These are phyloP conservation scores for Pristionchus entomophagus DNA, from an alignment of 2,888 invertebrate species.

Conservation along the genomic window DNA sequence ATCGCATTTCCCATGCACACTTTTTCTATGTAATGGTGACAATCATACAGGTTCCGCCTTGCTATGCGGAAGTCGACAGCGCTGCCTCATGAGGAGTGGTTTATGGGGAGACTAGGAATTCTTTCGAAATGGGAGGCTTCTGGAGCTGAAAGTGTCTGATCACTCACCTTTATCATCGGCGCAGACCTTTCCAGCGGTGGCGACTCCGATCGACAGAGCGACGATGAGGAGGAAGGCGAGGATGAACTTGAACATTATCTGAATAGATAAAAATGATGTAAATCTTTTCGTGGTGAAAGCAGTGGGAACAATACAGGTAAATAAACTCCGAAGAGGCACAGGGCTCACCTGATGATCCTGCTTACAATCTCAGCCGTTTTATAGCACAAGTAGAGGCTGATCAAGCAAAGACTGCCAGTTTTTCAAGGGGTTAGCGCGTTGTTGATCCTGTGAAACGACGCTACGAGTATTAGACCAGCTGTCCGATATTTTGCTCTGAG, in stretches of 20 bases:
- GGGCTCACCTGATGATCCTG: background rate
- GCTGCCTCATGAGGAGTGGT: no score
- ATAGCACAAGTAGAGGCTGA: background rate
- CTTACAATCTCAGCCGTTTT: background rate
- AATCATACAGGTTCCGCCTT: no score
- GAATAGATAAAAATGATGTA: no score
- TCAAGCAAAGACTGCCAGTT: background rate
- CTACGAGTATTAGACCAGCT: background rate
- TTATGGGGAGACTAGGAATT: no score
- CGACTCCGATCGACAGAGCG: background rate
- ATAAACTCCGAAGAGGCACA: background rate
- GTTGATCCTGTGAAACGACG: background rate
- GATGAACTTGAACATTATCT: conserved; percentile 20
- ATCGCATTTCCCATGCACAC: no score
- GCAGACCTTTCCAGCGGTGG: background rate
- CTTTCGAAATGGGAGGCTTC: no score
- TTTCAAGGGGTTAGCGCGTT: background rate
- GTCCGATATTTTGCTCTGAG: background rate
- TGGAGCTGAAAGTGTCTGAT: no score
- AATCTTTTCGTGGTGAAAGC: no score
- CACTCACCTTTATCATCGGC: background rate
- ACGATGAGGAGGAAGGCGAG: conserved; percentile 13
- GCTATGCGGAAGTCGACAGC: background rate
- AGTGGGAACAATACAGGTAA: background rate
- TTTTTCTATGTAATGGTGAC: background rate